A percentile compares a stretch with the other conserved stretches of the same genome.
phyloP scores from a whole-genome alignment of 2,888 invertebrate genomes.

The Lamellibrachia satsuma region DNA sequence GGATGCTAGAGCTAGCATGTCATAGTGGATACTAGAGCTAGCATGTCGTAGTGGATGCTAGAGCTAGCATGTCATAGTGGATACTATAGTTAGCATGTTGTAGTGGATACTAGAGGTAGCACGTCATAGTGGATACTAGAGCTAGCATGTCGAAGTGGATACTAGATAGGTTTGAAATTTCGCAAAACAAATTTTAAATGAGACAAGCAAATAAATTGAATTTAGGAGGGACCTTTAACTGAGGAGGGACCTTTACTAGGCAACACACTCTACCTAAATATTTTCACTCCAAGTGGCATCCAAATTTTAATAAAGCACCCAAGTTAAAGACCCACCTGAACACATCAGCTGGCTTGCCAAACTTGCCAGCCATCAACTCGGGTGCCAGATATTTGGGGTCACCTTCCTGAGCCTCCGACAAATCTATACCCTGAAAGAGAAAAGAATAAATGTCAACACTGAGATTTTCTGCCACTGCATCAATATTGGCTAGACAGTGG shows the following conservation, averaged over 20 bases:
- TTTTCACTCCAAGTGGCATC: neutral
- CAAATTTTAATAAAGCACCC: neutral
- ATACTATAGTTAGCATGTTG: too few relatives aligned
- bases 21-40: too few relatives aligned
- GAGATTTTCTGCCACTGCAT: neutral
- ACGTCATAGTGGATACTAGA: too few relatives aligned
- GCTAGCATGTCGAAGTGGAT: too few relatives aligned
- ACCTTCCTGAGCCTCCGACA: constrained; percentile 74
- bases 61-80: too few relatives aligned
- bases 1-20: too few relatives aligned
- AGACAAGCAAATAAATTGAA: too few relatives aligned
- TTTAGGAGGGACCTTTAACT: neutral
- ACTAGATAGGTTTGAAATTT: too few relatives aligned
- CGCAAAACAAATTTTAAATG: too few relatives aligned
- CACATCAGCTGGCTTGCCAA: constrained; percentile 78
- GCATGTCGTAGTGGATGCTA: too few relatives aligned
- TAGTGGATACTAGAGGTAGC: too few relatives aligned
- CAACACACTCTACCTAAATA: neutral
- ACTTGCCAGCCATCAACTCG: constrained; percentile 75
- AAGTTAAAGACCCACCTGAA: constrained; percentile 67
- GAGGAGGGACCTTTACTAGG: neutral
- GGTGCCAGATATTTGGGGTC: constrained; percentile 81
- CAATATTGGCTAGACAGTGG: neutral
- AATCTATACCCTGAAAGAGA: constrained; percentile 65
- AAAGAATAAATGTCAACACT: neutral